phyloP scores from a whole-genome alignment of 2,888 invertebrate species.

The Zaprionus bogoriensis region DNA sequence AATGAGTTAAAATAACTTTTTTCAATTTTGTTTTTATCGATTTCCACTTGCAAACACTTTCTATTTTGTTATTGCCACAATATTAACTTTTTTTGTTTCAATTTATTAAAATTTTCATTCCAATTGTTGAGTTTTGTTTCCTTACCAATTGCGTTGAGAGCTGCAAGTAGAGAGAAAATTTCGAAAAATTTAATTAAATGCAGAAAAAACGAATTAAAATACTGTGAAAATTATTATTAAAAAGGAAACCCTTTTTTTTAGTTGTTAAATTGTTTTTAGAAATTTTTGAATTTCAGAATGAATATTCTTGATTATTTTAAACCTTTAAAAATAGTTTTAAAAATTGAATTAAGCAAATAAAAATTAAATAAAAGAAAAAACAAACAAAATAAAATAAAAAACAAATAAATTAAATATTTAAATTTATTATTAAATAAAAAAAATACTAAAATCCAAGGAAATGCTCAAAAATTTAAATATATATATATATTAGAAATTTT shows the following conservation, averaged over 20 bases:
- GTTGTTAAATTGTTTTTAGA: neutral
- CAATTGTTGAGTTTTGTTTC: constrained; percentile 46
- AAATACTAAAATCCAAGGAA: too few relatives aligned
- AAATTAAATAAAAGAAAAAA: too few relatives aligned
- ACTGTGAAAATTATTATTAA: neutral
- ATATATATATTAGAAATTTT: neutral
- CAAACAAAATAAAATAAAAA: too few relatives aligned
- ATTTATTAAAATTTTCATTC: constrained; percentile 24
- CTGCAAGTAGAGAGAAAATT: constrained; percentile 23
- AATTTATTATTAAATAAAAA: too few relatives aligned
- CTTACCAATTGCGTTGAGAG: constrained; percentile 63
- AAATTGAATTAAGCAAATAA: too few relatives aligned
- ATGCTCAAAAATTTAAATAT: too few relatives aligned
- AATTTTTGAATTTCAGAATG: too few relatives aligned
- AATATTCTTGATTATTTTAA: too few relatives aligned
- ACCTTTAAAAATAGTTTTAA: too few relatives aligned
- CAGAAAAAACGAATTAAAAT: neutral
- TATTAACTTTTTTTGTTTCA: constrained; percentile 18
- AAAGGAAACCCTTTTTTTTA: too few relatives aligned
- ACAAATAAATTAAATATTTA: too few relatives aligned
- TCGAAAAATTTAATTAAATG: neutral
- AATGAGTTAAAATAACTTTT: neutral
- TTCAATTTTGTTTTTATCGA: neutral
- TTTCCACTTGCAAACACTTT: constrained; percentile 10
- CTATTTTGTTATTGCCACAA: constrained; percentile 17